Conservation (phyloP, 2,797 vertebrate genomes). For the Nasua narica region DNA sequence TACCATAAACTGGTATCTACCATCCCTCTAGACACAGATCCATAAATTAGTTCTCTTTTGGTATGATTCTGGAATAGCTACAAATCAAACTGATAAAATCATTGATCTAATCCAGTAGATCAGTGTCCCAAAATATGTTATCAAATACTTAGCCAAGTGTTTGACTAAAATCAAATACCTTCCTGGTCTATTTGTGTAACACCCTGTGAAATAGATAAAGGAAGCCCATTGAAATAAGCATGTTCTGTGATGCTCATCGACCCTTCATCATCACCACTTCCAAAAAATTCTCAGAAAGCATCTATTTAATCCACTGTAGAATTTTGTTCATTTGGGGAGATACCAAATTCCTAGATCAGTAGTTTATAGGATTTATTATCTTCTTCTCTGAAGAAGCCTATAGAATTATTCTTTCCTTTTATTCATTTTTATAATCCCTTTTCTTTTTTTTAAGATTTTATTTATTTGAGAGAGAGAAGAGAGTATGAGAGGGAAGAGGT, state of each 20-base stretch:
- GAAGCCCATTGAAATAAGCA: not conserved
- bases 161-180: not conserved
- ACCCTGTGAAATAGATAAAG: not conserved
- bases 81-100: not conserved
- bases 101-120: not conserved
- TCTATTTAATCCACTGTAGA: not conserved
- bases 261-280: not conserved
- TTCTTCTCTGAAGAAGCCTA: not conserved
- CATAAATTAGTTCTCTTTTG: not conserved
- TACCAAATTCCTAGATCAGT: not conserved
- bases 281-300: not conserved
- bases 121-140: not conserved
- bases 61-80: not conserved
- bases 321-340: not conserved
- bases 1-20: not conserved
- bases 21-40: not conserved
- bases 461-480: too few species aligned
- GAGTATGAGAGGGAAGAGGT: too few species aligned
- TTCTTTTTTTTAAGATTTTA: not conserved
- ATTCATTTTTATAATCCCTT: not conserved
- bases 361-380: not conserved
- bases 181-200: not conserved
- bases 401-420: not conserved
- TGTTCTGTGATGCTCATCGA: not conserved
- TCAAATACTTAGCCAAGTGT: not conserved